Conservation (phyloP, 1,140 invertebrate genomes). For the Penaeus vannamei region DNA sequence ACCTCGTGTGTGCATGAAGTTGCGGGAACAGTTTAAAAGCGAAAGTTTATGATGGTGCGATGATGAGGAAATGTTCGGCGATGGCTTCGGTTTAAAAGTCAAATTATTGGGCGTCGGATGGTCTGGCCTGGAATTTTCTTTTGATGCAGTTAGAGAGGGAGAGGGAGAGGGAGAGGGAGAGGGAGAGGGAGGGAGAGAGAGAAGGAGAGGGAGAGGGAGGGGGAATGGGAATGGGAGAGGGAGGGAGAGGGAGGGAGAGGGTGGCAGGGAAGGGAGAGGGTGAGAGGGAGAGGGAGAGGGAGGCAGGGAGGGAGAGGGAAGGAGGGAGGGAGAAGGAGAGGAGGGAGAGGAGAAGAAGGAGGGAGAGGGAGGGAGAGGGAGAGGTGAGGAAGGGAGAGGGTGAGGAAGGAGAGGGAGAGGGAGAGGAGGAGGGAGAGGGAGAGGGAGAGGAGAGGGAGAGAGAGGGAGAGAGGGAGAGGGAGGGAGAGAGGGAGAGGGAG, state of each 20-base stretch:
- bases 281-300: neutral
- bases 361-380: neutral
- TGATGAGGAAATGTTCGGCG: too few species aligned
- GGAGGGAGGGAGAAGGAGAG: neutral
- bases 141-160: neutral
- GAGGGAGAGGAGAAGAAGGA: neutral
- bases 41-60: too few species aligned
- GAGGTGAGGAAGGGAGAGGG: neutral
- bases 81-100: too few species aligned
- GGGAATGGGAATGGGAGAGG: neutral
- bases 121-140: neutral
- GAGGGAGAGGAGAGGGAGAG: too few species aligned
- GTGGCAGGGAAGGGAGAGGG: neutral
- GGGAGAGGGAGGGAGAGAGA: neutral
- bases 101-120: too few species aligned
- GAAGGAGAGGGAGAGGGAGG: conserved; percentile 14
- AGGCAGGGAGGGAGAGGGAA: neutral
- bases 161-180: too few species aligned
- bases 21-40: too few species aligned
- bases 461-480: neutral
- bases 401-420: neutral
- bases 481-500: neutral
- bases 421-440: too few species aligned
- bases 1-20: too few species aligned
- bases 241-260: too few species aligned